phyloP scores from a whole-genome alignment of 2,888 invertebrate genomes.

The Phyllotreta striolata region DNA sequence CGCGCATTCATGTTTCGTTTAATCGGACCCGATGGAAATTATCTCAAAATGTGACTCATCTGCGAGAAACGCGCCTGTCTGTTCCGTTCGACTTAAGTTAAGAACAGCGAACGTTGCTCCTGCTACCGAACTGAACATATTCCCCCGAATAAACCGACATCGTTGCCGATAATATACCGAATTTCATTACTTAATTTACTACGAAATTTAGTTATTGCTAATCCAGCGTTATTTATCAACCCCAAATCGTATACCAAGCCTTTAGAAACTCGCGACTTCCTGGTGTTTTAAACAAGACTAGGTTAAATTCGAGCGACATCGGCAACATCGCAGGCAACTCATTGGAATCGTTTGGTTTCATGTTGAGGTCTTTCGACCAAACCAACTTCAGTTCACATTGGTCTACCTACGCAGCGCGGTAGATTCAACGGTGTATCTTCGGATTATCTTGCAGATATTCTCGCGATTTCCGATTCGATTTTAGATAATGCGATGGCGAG shows the following conservation, averaged over 20 bases:
- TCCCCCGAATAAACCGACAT: not conserved
- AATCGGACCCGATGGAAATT: slow-evolving; percentile 43
- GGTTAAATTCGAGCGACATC: not conserved
- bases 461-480: slow-evolving; percentile 11
- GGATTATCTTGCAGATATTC: slow-evolving; percentile 13
- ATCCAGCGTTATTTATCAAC: too few relatives aligned
- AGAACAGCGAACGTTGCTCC: slow-evolving; percentile 11
- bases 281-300: too few relatives aligned
- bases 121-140: too few relatives aligned
- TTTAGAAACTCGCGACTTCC: too few relatives aligned
- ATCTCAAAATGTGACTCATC: slow-evolving; percentile 49
- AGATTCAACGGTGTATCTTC: slow-evolving; percentile 1
- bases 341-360: slow-evolving; percentile 13
- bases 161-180: not conserved
- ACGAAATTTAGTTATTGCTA: too few relatives aligned
- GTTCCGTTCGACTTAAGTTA: slow-evolving; percentile 1
- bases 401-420: slow-evolving; percentile 31
- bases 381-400: slow-evolving; percentile 31
- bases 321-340: slow-evolving; percentile 8
- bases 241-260: too few relatives aligned
- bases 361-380: slow-evolving; percentile 1
- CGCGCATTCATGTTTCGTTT: not conserved
- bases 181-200: too few relatives aligned
- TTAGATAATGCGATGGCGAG: slow-evolving; percentile 19
- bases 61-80: slow-evolving; percentile 47